Conservation (phyloP, 1,140 invertebrate species). For the Calliopsis andreniformis region DNA sequence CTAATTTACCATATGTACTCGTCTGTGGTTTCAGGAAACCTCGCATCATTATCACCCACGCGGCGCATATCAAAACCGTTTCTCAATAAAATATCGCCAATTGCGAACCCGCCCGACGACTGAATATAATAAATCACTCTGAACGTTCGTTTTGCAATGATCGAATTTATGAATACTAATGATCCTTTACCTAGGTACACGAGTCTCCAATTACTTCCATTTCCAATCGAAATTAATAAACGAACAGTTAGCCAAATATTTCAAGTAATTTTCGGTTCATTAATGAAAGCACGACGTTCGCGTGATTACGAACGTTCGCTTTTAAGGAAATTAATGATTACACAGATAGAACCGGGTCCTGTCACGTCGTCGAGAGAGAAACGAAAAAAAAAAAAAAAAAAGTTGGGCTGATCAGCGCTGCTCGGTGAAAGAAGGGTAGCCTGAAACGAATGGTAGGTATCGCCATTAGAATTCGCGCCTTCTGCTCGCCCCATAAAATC, state of each 20-base stretch:
- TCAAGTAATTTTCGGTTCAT: constrained; percentile 3
- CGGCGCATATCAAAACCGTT: not conserved
- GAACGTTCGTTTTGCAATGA: not conserved
- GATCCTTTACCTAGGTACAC: constrained; percentile 29
- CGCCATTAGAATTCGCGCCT: constrained; percentile 37
- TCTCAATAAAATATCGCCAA: not conserved
- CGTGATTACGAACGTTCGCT: constrained; percentile 19
- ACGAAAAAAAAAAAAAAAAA: not conserved
- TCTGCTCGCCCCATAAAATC: constrained; percentile 5
- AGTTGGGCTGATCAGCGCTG: not conserved
- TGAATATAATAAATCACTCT: constrained; percentile 12
- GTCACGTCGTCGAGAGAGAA: too few species aligned
- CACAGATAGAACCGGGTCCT: not conserved
- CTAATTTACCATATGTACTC: too few species aligned
- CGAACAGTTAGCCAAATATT: constrained; percentile 18
- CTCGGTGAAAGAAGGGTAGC: not conserved
- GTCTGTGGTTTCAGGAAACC: constrained; percentile 31
- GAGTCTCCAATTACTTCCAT: constrained; percentile 34
- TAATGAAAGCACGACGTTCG: not conserved
- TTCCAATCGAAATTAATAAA: constrained; percentile 40
- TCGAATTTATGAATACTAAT: constrained; percentile 28
- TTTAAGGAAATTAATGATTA: constrained; percentile 25
- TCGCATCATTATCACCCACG: constrained; percentile 13
- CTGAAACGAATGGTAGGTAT: constrained; percentile 26
- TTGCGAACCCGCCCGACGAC: not conserved